Base-by-base conservation (phyloP, 2,888 invertebrate genomes). In the Drosophila monieri region DNA sequence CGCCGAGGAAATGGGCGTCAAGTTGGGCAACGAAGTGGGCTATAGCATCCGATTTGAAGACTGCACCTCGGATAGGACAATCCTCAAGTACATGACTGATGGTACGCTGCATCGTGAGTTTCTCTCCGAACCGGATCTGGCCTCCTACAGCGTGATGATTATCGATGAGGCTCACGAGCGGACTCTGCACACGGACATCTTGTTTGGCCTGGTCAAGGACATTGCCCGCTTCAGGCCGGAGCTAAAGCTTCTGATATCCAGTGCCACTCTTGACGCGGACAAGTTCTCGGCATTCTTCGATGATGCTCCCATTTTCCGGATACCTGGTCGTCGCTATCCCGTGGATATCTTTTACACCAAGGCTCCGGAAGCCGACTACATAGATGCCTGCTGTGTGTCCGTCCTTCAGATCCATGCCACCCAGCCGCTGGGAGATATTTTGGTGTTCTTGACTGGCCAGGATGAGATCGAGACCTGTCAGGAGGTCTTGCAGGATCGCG, bases 111-210 rank as follows among this genome's bases (percentile, higher is more conserved):
- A 99, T 76, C 93, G 99, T 88, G 99, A 99, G 92, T 99, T 99
- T 91, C 93, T 99, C 2, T 97, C 97, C 44, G 99, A 99, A 91
- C 99, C 99, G 0, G 99, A 99, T 93, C 93, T 99, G 60, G 96
- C 95, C 43, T 95, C 97, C 2, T 99, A 99, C 92, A 98, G 97
- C 93, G 99, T 99, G 0, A 97, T 99, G 96, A 99, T 99, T 64
- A 98, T 99, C 89, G 99, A 99, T 91, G 99, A 99, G 93, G 99
- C 99, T 72, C 99, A 99, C 92, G 99, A 99, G 91, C 93, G 99
- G 43, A 99, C 99, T 0, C 93, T 99, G 1, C 99, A 99, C 89
- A 99, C 99, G 1, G 99, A 99, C 90, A 97, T 99, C 85, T 93
- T 99, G 37, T 99, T 99, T 92, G 99, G 99, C 1, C 93, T 99